These are phyloP conservation scores for Agrochola circellaris DNA, from an alignment of 2,888 invertebrate species.

Conservation along the genomic window DNA sequence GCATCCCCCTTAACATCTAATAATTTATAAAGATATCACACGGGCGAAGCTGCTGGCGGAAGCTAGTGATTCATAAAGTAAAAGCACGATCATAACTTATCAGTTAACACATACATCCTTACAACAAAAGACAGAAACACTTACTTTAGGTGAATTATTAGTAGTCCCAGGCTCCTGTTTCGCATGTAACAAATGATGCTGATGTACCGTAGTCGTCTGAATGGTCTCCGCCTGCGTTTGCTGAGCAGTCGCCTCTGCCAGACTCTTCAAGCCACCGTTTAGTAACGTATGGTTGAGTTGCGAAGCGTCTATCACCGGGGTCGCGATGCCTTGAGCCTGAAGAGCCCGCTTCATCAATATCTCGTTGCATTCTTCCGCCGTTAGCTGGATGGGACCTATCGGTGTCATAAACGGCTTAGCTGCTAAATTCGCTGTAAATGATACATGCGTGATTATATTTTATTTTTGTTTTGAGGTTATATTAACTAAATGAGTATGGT, in stretches of 20 bases:
- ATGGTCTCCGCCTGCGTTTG: constrained; percentile 82
- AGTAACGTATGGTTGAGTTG: constrained; percentile 86
- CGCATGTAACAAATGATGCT: constrained; percentile 88
- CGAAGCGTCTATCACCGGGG: constrained; percentile 87
- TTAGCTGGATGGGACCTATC: constrained; percentile 93
- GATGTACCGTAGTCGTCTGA: constrained; percentile 82
- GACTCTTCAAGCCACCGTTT: constrained; percentile 85
- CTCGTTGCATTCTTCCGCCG: constrained; percentile 95
- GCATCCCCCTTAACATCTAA: no score
- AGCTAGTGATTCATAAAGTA: no score
- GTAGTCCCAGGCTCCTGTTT: constrained; percentile 91
- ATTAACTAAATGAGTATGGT: no score
- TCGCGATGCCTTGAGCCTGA: constrained; percentile 91
- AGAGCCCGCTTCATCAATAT: constrained; percentile 94
- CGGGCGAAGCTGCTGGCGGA: no score
- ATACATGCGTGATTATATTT: constrained; percentile 36
- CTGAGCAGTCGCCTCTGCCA: constrained; percentile 82
- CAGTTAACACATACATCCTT: background rate
- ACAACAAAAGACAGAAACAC: constrained; percentile 44
- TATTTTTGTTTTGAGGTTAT: background rate
- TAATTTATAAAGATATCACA: no score
- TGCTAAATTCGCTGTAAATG: constrained; percentile 84
- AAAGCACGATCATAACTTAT: no score
- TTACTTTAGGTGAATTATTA: constrained; percentile 90
- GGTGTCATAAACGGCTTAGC: constrained; percentile 93